Conservation (phyloP, 2,888 invertebrate species). For the Isotomurus palustris region DNA sequence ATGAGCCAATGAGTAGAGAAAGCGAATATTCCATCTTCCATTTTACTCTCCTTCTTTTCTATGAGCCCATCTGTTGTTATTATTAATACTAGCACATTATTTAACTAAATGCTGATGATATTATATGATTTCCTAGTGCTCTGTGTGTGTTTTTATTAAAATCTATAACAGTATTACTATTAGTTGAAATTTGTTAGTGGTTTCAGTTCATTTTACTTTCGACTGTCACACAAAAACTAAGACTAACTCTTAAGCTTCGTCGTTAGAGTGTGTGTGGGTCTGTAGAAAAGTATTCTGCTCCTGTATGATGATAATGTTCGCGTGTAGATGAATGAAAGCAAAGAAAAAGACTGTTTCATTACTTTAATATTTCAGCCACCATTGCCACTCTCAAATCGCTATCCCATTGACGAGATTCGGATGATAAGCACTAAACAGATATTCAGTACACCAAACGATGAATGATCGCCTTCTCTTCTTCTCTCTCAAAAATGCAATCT, state of each 20-base stretch:
- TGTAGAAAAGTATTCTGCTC: too few species aligned
- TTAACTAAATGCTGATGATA: too few species aligned
- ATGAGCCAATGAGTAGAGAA: constrained; percentile 4
- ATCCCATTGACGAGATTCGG: constrained; percentile 43
- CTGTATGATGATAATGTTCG: too few species aligned
- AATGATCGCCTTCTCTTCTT: too few species aligned
- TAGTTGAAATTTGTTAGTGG: too few species aligned
- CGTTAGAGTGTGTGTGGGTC: not conserved
- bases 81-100: not conserved
- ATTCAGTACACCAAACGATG: too few species aligned
- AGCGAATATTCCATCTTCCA: not conserved
- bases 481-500: too few species aligned
- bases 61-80: not conserved
- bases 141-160: too few species aligned
- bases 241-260: not conserved
- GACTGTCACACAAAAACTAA: not conserved
- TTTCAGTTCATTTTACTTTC: constrained; percentile 4
- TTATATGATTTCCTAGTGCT: too few species aligned
- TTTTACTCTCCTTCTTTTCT: not conserved
- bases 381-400: constrained; percentile 34
- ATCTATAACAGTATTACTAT: too few species aligned
- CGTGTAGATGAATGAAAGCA: too few species aligned
- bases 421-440: constrained; percentile 18
- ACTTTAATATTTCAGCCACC: constrained; percentile 38
- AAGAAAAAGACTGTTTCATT: constrained; percentile 18